These are phyloP conservation scores for Sinopyrophorus schimmeli DNA, from an alignment of 2,888 invertebrate genomes.

Conservation along the genomic window DNA sequence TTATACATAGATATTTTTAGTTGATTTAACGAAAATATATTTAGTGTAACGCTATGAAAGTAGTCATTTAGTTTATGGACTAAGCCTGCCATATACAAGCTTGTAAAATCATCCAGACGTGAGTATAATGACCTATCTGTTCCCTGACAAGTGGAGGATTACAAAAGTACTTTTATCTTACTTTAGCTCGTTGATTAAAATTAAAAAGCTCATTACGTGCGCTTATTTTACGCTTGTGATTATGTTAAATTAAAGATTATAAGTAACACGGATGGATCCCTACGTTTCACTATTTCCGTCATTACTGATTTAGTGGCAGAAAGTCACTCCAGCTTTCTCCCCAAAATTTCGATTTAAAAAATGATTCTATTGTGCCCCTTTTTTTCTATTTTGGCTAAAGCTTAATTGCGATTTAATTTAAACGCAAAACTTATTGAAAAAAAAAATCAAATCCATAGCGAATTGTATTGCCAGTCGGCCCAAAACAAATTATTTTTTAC, in stretches of 20 bases:
- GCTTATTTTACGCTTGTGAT: constrained; percentile 9
- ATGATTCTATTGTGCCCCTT: no score
- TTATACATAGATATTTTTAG: no score
- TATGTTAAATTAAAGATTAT: constrained; percentile 14
- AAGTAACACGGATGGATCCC: constrained; percentile 11
- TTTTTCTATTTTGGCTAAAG: no score
- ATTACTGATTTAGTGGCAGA: constrained; percentile 5
- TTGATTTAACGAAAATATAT: no score
- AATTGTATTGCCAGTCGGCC: no score
- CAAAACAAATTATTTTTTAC: no score
- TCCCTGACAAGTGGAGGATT: constrained; percentile 10
- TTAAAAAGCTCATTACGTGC: constrained; percentile 12
- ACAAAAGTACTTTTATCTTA: constrained; percentile 10
- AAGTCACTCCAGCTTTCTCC: no score
- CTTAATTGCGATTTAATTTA: no score
- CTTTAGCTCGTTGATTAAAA: constrained; percentile 22
- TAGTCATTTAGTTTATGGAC: not conserved
- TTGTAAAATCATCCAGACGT: constrained; percentile 24
- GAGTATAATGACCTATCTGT: constrained; percentile 32
- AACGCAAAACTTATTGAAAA: no score
- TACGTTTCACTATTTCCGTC: constrained; percentile 10
- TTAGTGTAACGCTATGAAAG: no score
- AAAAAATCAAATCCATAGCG: no score
- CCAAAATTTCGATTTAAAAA: no score
- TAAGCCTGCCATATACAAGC: constrained; percentile 6